Conservation (phyloP, 23 tunicate genomes). For the Corella eumyota region DNA sequence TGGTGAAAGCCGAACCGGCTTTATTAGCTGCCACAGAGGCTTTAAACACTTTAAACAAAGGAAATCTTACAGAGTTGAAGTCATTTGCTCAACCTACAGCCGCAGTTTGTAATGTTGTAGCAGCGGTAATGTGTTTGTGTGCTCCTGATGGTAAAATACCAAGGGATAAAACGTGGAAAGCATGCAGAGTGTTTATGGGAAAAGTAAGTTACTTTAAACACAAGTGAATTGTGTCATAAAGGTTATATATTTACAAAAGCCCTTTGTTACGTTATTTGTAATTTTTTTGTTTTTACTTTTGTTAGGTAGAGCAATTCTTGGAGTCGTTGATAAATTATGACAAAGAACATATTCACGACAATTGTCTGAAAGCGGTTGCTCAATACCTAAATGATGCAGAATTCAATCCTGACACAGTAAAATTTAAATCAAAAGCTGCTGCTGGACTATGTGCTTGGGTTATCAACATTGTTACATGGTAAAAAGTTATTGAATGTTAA, state of each 20-base stretch:
- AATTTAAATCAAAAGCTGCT: slow-evolving; percentile 77
- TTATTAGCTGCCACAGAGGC: slow-evolving; percentile 78
- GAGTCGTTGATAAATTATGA: slow-evolving; percentile 76
- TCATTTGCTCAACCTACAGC: slow-evolving; percentile 58
- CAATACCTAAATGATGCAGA: slow-evolving; percentile 74
- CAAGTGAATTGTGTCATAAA: no score
- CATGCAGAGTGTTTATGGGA: slow-evolving; percentile 71
- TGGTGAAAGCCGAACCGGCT: slow-evolving; percentile 87
- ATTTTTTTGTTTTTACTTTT: not conserved
- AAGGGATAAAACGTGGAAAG: slow-evolving; percentile 74
- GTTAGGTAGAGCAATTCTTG: slow-evolving; percentile 72
- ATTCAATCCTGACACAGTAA: slow-evolving; percentile 54
- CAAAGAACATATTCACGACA: slow-evolving; percentile 86
- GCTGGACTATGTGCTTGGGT: slow-evolving; percentile 91
- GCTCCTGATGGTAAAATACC: slow-evolving; percentile 72
- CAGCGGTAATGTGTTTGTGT: slow-evolving; percentile 93
- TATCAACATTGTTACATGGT: slow-evolving; percentile 86
- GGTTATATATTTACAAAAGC: no score
- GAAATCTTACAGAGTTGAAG: slow-evolving; percentile 60
- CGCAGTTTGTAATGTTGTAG: slow-evolving; percentile 54
- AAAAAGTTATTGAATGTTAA: not conserved
- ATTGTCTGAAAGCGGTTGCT: slow-evolving; percentile 43
- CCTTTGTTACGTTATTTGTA: not conserved
- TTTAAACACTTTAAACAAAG: slow-evolving; percentile 70
- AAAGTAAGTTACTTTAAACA: slow-evolving; percentile 17